A percentile compares a stretch with the other conserved stretches of the same genome.
Conservation (phyloP, 1,140 invertebrate species). For the Drusus annulatus region DNA sequence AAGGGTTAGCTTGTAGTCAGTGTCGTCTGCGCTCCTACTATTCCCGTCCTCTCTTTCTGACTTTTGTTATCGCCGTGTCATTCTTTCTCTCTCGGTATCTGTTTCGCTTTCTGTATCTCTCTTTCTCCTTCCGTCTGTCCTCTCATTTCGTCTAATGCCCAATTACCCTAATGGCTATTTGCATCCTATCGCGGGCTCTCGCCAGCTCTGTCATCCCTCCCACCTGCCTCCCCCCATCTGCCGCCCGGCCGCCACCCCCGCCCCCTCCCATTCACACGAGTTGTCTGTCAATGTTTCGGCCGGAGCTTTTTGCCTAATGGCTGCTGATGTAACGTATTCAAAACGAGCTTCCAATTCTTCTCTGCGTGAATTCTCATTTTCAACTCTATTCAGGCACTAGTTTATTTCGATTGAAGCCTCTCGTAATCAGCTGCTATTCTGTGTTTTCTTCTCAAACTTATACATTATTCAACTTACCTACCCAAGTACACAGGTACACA, state of each 20-base stretch:
- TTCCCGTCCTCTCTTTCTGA: background rate
- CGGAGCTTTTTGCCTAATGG: slow-evolving; percentile 58
- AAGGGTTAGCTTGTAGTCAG: slow-evolving; percentile 47
- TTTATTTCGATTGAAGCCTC: slow-evolving; percentile 25
- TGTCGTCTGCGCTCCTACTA: slow-evolving; percentile 37
- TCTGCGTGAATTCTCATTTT: slow-evolving; percentile 33
- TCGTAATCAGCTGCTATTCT: slow-evolving; percentile 36
- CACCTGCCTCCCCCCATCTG: background rate
- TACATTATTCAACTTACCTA: background rate
- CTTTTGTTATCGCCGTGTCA: slow-evolving; percentile 5
- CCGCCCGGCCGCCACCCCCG: background rate
- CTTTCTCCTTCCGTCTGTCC: slow-evolving; percentile 34
- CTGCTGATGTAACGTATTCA: slow-evolving; percentile 55
- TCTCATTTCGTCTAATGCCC: slow-evolving; percentile 61
- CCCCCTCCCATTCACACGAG: slow-evolving; percentile 33
- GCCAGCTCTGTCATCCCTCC: slow-evolving; percentile 25
- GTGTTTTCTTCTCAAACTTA: background rate
- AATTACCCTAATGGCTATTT: slow-evolving; percentile 61
- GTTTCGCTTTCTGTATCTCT: slow-evolving; percentile 27
- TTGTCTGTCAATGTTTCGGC: slow-evolving; percentile 59
- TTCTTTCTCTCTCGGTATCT: slow-evolving; percentile 10
- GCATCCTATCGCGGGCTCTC: slow-evolving; percentile 55
- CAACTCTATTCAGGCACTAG: background rate
- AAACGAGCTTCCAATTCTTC: slow-evolving; percentile 50
- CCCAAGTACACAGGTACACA: too few relatives aligned